phyloP scores from a whole-genome alignment of 2,797 vertebrate genomes.

The Tarsius wallacei region DNA sequence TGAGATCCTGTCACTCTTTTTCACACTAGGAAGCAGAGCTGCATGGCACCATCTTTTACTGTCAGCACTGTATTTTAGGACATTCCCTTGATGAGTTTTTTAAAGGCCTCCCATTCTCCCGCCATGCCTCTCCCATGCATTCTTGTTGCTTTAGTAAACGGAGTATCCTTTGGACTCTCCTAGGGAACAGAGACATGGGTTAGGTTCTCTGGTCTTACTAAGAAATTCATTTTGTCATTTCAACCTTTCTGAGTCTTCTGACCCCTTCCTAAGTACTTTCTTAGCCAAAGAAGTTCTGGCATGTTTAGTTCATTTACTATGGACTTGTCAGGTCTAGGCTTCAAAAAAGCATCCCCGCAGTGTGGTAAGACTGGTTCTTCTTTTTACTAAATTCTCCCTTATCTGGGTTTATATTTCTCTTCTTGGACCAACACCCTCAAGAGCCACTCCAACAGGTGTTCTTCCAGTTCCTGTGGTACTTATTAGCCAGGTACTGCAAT shows the following conservation, averaged over 20 bases:
- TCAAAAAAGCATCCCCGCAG: neutral
- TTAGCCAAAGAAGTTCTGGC: neutral
- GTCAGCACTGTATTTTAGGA: neutral
- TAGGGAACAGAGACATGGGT: neutral
- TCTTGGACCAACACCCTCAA: neutral
- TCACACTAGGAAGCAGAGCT: neutral
- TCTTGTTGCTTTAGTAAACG: neutral
- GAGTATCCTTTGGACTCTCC: neutral
- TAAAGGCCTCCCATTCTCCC: neutral
- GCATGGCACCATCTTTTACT: neutral
- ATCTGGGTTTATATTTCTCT: constrained; percentile 23
- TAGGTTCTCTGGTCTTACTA: neutral
- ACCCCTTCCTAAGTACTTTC: neutral
- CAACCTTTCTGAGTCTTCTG: neutral
- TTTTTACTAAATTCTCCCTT: neutral
- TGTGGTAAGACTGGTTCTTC: neutral
- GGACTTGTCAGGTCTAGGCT: neutral
- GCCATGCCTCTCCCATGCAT: neutral
- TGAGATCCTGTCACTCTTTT: neutral
- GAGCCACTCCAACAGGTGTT: neutral
- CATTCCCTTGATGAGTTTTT: neutral
- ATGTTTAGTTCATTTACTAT: neutral
- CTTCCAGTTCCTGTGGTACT: neutral
- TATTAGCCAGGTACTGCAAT: neutral
- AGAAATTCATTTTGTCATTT: neutral